Evolutionary conservation across 1,140 invertebrate genomes (phyloP), one percentile per base, ranked within the genome.

Genomic region (Brachionus manjavacas): DNA sequence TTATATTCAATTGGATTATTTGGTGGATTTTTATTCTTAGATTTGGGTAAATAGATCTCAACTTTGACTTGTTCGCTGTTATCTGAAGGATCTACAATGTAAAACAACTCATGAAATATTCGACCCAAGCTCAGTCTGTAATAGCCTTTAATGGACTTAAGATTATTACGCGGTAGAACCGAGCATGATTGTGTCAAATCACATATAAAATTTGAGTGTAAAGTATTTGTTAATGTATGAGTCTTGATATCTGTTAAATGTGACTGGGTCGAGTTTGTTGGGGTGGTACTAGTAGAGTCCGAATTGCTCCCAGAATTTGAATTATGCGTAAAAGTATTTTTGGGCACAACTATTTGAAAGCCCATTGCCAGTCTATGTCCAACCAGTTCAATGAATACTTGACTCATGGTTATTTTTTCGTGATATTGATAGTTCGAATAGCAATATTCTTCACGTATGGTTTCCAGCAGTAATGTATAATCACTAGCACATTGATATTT

Each of bases 71-170:
- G 94, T 93, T 60, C 96, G 96, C 86, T 94, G 92, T 87, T 97
- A 97, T 88, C 95, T 91, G 0, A 95, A 97, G 3, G 97, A 66
- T 94, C 94, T 12, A 93, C 95, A 84, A 91, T 92, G 0, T 96
- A 88, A 0, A 93, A 93, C 85, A 98, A 93, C 88, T 94, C 94
- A 88, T 99, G 96, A 91, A 97, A 98, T 87, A 98, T 94, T 84
- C 95, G 91, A 0, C 96, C 96, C 86, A 98, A 98, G 84, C 96
- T 97, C 1, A 98, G 89, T 79, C 94, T 91, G 88, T 93, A 81
- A 25, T 81, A 81, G n/a, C 64, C 52, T 16, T 81, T 81, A 14
- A 81, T 81, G 2, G 79, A 64, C 12, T 46, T 49, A 25, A 76
- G 72, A 49, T 76, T 46, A 28, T 46, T 49, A 9, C 60, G 66